Conservation (phyloP, 2,113 vertebrate species). For the Stercorarius parasiticus region DNA sequence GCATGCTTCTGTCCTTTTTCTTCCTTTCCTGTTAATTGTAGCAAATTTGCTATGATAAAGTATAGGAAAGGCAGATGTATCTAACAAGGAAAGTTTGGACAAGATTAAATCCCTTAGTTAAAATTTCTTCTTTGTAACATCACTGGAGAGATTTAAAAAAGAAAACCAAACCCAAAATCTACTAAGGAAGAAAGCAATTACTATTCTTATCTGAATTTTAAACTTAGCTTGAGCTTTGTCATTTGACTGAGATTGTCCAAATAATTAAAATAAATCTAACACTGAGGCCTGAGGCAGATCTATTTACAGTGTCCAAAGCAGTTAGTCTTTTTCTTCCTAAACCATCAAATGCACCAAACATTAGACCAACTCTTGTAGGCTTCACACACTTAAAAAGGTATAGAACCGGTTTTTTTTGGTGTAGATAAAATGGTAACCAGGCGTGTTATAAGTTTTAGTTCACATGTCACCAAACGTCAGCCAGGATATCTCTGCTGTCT, state of each 20-base stretch:
- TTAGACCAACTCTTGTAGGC: neutral
- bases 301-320: slow-evolving; percentile 76
- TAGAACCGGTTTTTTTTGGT: neutral
- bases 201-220: slow-evolving; percentile 12
- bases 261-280: slow-evolving; percentile 84
- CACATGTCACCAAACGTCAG: neutral
- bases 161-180: neutral
- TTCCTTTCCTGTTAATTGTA: neutral
- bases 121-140: neutral
- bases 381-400: neutral
- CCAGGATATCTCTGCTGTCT: neutral
- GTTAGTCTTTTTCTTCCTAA: neutral
- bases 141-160: neutral
- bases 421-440: neutral
- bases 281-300: slow-evolving; percentile 81
- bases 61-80: neutral
- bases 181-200: neutral
- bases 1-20: neutral
- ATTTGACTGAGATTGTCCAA: slow-evolving; percentile 83
- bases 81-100: neutral
- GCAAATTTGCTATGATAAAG: neutral
- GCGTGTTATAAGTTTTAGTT: neutral
- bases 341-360: neutral
- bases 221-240: slow-evolving; percentile 68
- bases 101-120: neutral